phyloP scores from a whole-genome alignment of 2,113 vertebrate species.

The Dendrocopos noguchii region DNA sequence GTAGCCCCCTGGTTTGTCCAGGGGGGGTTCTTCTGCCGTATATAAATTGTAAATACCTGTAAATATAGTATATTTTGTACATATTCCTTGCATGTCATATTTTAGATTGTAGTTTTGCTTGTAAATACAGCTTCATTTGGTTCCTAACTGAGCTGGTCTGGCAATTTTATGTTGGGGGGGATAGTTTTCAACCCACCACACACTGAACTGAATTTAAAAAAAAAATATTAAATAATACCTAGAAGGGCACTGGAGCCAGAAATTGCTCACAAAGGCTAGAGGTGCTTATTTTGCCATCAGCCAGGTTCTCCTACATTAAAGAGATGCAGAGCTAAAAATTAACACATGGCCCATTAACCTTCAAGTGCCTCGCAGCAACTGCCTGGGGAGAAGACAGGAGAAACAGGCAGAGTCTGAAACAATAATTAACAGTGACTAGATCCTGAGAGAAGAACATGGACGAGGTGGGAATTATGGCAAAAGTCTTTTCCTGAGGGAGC shows the following conservation, averaged over 20 bases:
- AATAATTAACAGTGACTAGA: slow-evolving; percentile 50
- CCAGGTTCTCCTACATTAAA: neutral
- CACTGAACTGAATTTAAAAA: neutral
- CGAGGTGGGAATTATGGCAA: slow-evolving; percentile 23
- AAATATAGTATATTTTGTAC: too few species aligned
- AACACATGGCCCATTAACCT: slow-evolving; percentile 20
- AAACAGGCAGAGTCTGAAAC: slow-evolving; percentile 19
- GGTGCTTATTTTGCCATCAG: neutral
- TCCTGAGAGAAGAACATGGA: neutral
- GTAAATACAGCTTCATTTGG: too few species aligned
- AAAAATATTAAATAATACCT: neutral
- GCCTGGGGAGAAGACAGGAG: slow-evolving; percentile 21
- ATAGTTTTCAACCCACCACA: too few species aligned
- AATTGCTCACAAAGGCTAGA: neutral
- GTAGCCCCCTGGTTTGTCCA: too few species aligned
- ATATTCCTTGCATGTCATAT: too few species aligned
- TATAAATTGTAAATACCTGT: too few species aligned
- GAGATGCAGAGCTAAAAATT: slow-evolving; percentile 42
- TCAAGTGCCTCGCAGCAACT: slow-evolving; percentile 6
- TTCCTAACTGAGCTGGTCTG: too few species aligned
- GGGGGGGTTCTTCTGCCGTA: too few species aligned
- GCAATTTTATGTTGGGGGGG: too few species aligned
- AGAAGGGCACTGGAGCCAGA: neutral
- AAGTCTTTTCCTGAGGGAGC: neutral
- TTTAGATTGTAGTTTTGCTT: too few species aligned